Percentiles rank a stretch among this genome's conserved stretches.
Conservation (phyloP, 2,888 invertebrate species). For the Platerodrilus igneus region DNA sequence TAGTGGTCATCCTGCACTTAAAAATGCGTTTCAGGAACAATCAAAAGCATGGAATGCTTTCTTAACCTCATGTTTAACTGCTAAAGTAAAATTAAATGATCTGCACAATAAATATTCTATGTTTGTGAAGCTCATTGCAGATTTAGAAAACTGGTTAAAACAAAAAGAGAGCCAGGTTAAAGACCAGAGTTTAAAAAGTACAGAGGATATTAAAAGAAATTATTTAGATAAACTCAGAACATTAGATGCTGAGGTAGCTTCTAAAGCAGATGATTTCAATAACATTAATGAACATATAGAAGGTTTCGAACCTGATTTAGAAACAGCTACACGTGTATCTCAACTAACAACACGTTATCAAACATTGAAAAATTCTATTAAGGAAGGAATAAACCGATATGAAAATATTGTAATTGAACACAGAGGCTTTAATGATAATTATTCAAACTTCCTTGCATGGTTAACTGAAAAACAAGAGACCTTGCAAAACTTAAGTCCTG, state of each 20-base stretch:
- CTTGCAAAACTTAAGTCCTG: constrained; percentile 72
- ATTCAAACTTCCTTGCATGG: constrained; percentile 70
- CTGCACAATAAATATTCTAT: constrained; percentile 77
- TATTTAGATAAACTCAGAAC: constrained; percentile 73
- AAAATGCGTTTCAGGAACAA: constrained; percentile 70
- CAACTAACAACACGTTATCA: constrained; percentile 78
- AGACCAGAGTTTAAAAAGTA: constrained; percentile 84
- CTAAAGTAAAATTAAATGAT: constrained; percentile 67
- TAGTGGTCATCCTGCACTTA: constrained; percentile 68
- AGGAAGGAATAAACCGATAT: constrained; percentile 78
- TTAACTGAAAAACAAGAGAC: constrained; percentile 68
- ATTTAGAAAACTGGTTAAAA: constrained; percentile 79
- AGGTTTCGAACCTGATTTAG: constrained; percentile 69
- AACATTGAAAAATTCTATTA: constrained; percentile 72
- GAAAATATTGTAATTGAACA: constrained; percentile 84
- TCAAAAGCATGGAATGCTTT: constrained; percentile 73
- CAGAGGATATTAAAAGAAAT: constrained; percentile 73
- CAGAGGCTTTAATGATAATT: constrained; percentile 69
- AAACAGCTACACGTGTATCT: constrained; percentile 68
- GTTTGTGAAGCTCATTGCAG: constrained; percentile 72
- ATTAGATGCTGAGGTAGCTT: constrained; percentile 65
- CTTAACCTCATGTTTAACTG: constrained; percentile 64
- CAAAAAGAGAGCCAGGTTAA: constrained; percentile 79
- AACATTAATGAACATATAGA: constrained; percentile 65
- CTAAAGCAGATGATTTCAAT: constrained; percentile 64